A percentile compares a stretch with the other conserved stretches of the same genome.
These are phyloP conservation scores for Zaprionus taronus DNA, from an alignment of 1,140 invertebrate genomes.

Conservation along the genomic window DNA sequence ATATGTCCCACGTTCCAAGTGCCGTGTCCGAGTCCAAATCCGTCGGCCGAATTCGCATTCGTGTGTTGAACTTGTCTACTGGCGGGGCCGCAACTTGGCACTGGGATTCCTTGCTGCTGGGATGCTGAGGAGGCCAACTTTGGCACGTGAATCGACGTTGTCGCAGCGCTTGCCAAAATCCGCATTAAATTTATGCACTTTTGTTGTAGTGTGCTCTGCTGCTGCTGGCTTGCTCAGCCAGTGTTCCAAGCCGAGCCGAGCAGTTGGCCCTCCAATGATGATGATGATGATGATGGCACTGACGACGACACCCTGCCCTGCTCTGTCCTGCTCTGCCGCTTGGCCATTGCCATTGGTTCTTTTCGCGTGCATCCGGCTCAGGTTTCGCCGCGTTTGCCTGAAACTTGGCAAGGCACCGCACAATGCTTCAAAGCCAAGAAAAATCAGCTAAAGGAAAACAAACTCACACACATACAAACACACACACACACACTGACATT, in stretches of 20 bases:
- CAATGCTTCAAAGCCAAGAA: slow-evolving; percentile 61
- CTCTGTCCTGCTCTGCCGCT: slow-evolving; percentile 31
- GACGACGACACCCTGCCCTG: slow-evolving; percentile 49
- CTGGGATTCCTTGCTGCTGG: slow-evolving; percentile 1
- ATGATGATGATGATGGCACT: slow-evolving; percentile 15
- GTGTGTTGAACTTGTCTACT: slow-evolving; percentile 31
- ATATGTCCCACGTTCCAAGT: slow-evolving; percentile 9
- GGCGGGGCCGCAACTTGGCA: slow-evolving; percentile 1
- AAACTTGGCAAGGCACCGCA: slow-evolving; percentile 62
- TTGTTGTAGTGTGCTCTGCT: slow-evolving; percentile 59
- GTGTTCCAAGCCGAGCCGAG: slow-evolving; percentile 34
- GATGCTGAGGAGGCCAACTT: slow-evolving; percentile 25
- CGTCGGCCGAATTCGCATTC: slow-evolving; percentile 12
- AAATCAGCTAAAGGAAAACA: slow-evolving; percentile 70
- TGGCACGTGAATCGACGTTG: slow-evolving; percentile 75
- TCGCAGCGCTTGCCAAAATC: slow-evolving; percentile 79
- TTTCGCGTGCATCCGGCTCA: slow-evolving; percentile 67
- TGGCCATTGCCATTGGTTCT: slow-evolving; percentile 48
- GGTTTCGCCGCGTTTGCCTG: slow-evolving; percentile 56
- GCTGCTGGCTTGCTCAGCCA: slow-evolving; percentile 49
- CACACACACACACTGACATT: slow-evolving; percentile 37
- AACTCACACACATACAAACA: slow-evolving; percentile 59
- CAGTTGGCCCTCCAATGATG: not conserved
- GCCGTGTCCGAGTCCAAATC: slow-evolving; percentile 13
- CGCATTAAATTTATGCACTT: slow-evolving; percentile 82